Evolutionary conservation across 1,140 invertebrate species (phyloP).

Genomic region (Pachypeltis micranthus): DNA sequence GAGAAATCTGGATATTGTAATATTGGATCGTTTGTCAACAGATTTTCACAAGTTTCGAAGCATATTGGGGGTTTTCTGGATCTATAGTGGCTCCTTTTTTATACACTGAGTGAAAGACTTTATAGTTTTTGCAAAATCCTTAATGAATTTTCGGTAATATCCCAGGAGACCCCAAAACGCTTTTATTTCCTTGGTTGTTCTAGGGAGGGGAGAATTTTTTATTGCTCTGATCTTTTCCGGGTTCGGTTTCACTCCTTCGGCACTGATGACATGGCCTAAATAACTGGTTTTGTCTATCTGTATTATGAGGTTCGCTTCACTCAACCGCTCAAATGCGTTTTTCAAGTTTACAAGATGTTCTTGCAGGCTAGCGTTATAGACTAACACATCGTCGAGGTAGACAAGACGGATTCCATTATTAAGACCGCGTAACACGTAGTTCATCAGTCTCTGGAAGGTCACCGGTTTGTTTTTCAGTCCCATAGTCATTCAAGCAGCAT

Average conservation of each 20-base stretch:
- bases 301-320: conserved; percentile 15
- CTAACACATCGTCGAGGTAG: conserved; percentile 24
- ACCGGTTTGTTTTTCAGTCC: conserved; percentile 33
- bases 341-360: conserved; percentile 18
- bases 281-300: conserved; percentile 27
- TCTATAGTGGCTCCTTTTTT: too few relatives aligned
- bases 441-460: conserved; percentile 35
- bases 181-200: conserved; percentile 29
- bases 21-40: too few relatives aligned
- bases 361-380: neutral
- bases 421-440: conserved; percentile 30
- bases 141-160: conserved; percentile 34
- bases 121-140: conserved; percentile 26
- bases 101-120: conserved; percentile 32
- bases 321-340: conserved; percentile 4
- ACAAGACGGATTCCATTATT: conserved; percentile 20
- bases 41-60: too few relatives aligned
- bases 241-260: conserved; percentile 30
- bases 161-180: conserved; percentile 31
- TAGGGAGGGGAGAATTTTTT: conserved; percentile 29
- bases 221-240: conserved; percentile 33
- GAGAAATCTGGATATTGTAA: too few relatives aligned
- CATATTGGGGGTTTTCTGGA: too few relatives aligned
- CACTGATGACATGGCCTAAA: conserved; percentile 34
- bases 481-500: conserved; percentile 34